phyloP scores from a whole-genome alignment of 2,797 vertebrate species.

The Jordanella pulchra region DNA sequence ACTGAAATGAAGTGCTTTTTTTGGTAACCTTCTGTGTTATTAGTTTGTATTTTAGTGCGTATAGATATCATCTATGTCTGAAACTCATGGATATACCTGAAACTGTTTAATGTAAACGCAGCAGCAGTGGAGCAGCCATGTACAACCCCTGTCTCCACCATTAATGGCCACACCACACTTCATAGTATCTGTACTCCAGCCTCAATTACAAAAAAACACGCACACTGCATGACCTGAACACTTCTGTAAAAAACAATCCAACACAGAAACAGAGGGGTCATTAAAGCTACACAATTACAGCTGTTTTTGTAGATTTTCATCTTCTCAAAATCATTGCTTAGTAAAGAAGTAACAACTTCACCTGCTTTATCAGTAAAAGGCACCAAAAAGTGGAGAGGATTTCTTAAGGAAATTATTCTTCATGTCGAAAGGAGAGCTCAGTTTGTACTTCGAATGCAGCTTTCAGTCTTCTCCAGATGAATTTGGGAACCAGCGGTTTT shows the following conservation, averaged over 20 bases:
- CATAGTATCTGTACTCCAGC: conserved; percentile 36
- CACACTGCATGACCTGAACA: not conserved
- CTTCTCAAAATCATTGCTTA: conserved; percentile 8
- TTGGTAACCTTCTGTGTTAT: conserved; percentile 10
- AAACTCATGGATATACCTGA: conserved; percentile 1
- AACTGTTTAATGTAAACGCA: not conserved
- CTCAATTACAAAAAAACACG: conserved; percentile 34
- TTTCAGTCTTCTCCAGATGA: not conserved
- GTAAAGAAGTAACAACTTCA: not conserved
- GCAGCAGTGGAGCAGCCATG: not conserved
- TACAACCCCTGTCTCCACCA: conserved; percentile 17
- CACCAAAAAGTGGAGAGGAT: not conserved
- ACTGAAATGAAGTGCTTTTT: not conserved
- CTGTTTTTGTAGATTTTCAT: not conserved
- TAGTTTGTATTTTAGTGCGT: not conserved
- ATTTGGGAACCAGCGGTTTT: not conserved
- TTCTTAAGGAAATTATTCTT: conserved; percentile 8
- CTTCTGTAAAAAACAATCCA: conserved; percentile 3
- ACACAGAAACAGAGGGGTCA: conserved; percentile 11
- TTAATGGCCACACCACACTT: conserved; percentile 42
- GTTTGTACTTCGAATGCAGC: conserved; percentile 4
- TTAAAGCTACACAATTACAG: conserved; percentile 10
- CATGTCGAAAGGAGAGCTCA: not conserved
- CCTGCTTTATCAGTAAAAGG: conserved; percentile 8
- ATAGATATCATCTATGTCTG: conserved; percentile 1